phyloP scores from a whole-genome alignment of 1,140 invertebrate genomes.

The Battus philenor region DNA sequence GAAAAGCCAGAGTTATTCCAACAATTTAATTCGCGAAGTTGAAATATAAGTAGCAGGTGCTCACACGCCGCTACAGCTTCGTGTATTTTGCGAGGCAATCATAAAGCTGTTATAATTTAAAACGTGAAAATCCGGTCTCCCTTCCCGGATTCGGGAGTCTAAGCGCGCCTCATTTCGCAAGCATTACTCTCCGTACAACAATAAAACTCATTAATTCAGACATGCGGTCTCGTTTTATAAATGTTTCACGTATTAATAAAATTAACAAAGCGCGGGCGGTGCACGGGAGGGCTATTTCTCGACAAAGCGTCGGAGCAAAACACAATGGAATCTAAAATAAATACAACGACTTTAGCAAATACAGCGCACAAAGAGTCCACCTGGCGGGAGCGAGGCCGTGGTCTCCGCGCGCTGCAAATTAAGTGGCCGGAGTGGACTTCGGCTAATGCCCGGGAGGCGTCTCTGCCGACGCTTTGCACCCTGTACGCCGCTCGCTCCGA shows the following conservation, averaged over 20 bases:
- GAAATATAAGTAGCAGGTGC: conserved; percentile 43
- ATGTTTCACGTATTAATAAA: conserved; percentile 75
- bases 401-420: conserved; percentile 43
- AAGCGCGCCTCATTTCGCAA: conserved; percentile 56
- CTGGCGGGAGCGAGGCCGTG: conserved; percentile 35
- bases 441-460: conserved; percentile 49
- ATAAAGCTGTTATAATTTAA: conserved; percentile 44
- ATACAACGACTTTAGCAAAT: conserved; percentile 72
- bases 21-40: conserved; percentile 25
- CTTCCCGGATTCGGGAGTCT: conserved; percentile 48
- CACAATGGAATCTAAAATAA: conserved; percentile 74
- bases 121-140: conserved; percentile 31
- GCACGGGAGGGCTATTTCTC: conserved; percentile 56
- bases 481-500: conserved; percentile 1
- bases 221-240: conserved; percentile 69
- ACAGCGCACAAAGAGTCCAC: conserved; percentile 66
- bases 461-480: conserved; percentile 15
- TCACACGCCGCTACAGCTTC: conserved; percentile 26
- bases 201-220: conserved; percentile 71
- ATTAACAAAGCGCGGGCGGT: conserved; percentile 64
- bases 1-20: conserved; percentile 18
- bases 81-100: conserved; percentile 37
- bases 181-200: conserved; percentile 64
- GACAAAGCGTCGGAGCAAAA: conserved; percentile 62
- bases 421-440: conserved; percentile 53